Conservation (phyloP, 2,113 vertebrate genomes). For the Baryphthengus martii region DNA sequence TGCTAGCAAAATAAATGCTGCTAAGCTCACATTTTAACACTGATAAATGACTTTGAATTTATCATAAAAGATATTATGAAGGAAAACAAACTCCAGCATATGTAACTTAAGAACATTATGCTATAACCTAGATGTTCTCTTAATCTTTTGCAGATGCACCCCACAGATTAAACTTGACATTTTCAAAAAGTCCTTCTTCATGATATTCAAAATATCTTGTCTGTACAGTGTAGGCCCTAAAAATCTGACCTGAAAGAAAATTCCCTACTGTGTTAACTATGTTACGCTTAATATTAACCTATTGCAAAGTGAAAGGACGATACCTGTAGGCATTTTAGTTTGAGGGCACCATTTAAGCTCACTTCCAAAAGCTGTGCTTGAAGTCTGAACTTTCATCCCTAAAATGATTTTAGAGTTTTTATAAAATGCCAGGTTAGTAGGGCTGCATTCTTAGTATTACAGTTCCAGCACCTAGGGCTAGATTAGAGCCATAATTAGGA, state of each 20-base stretch:
- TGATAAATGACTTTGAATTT: not conserved
- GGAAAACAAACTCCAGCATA: not conserved
- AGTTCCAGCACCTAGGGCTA: not conserved
- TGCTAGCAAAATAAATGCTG: not conserved
- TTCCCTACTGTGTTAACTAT: not conserved
- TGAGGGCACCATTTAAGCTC: not conserved
- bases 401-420: not conserved
- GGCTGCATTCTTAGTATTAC: not conserved
- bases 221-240: not conserved
- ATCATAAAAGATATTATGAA: not conserved
- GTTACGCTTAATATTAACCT: not conserved
- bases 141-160: not conserved
- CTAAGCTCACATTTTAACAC: not conserved
- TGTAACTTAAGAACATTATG: not conserved
- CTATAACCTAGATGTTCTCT: not conserved
- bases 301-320: not conserved
- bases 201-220: not conserved
- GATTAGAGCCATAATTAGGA: not conserved
- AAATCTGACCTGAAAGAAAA: not conserved
- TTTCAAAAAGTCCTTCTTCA: not conserved
- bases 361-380: not conserved
- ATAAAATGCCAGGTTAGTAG: not conserved
- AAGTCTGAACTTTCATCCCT: not conserved
- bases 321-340: not conserved
- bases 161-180: not conserved